Conservation (phyloP, 2,888 invertebrate genomes). For the Lapara coniferarum region DNA sequence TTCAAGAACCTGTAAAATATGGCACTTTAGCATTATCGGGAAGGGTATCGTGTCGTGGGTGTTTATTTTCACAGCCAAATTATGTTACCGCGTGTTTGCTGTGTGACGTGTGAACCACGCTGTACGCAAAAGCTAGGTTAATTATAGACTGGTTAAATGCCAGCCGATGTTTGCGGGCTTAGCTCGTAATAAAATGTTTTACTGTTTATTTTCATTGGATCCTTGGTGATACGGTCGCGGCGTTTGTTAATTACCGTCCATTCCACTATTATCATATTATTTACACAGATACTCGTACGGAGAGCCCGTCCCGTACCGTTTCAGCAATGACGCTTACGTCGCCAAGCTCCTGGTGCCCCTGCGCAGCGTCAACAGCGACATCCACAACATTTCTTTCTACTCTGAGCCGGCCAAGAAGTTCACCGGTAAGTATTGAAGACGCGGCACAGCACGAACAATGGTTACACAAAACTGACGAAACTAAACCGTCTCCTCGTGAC, state of each 20-base stretch:
- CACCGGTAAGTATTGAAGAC: conserved; percentile 79
- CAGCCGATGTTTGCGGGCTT: conserved; percentile 67
- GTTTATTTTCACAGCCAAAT: conserved; percentile 65
- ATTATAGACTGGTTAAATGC: conserved; percentile 77
- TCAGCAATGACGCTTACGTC: conserved; percentile 88
- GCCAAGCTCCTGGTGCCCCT: conserved; percentile 86
- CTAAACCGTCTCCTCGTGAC: conserved; percentile 26
- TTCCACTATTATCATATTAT: conserved; percentile 34
- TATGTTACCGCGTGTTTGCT: conserved; percentile 49
- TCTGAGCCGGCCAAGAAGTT: conserved; percentile 87
- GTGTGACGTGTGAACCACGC: conserved; percentile 53
- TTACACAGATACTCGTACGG: conserved; percentile 79
- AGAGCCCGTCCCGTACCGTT: conserved; percentile 84
- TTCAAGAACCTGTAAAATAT: conserved; percentile 35
- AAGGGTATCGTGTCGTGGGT: conserved; percentile 57
- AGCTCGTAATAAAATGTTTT: conserved; percentile 61
- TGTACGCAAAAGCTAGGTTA: conserved; percentile 59
- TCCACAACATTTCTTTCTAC: conserved; percentile 86
- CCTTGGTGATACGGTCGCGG: conserved; percentile 38
- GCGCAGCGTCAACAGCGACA: conserved; percentile 84
- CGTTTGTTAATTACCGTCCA: conserved; percentile 34
- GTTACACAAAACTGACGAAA: conserved; percentile 42
- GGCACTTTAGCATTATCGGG: conserved; percentile 30
- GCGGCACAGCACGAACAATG: conserved; percentile 37
- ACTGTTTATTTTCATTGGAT: conserved; percentile 64